Conservation (phyloP, 2,888 invertebrate genomes). For the Allacma fusca region DNA sequence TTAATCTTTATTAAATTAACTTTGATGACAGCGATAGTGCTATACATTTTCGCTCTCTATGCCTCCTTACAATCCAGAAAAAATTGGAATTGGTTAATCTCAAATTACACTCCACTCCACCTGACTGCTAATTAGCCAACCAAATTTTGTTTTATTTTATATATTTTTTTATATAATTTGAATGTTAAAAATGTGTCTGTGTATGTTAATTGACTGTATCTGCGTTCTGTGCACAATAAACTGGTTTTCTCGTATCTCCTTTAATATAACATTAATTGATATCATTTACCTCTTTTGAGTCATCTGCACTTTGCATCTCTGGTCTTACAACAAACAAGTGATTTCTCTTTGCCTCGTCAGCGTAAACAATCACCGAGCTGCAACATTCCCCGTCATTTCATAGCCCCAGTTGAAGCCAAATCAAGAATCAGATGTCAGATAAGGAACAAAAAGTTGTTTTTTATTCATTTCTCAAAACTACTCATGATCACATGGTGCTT, state of each 20-base stretch:
- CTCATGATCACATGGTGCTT: background rate
- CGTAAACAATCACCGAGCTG: background rate
- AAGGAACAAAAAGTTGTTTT: slow-evolving; percentile 1
- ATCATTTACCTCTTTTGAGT: no score
- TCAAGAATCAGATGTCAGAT: background rate
- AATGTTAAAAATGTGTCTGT: slow-evolving; percentile 10
- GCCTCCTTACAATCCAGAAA: background rate
- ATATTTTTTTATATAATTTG: slow-evolving; percentile 6
- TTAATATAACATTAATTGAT: background rate
- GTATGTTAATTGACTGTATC: slow-evolving; percentile 9
- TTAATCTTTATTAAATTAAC: slow-evolving; percentile 4
- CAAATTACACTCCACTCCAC: background rate
- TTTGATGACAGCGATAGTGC: slow-evolving; percentile 22
- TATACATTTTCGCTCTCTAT: slow-evolving; percentile 26
- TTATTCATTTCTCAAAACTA: background rate
- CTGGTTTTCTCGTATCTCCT: slow-evolving; percentile 16
- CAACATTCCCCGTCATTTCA: background rate
- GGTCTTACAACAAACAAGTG: background rate
- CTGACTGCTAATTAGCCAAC: slow-evolving; percentile 16
- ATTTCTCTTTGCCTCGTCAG: background rate
- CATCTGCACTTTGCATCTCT: no score
- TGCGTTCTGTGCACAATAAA: slow-evolving; percentile 12
- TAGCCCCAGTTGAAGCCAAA: background rate
- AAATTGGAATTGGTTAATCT: slow-evolving; percentile 1
- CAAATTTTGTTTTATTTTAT: background rate